Conservation (phyloP, 2,113 vertebrate genomes). For the Piaya cayana region DNA sequence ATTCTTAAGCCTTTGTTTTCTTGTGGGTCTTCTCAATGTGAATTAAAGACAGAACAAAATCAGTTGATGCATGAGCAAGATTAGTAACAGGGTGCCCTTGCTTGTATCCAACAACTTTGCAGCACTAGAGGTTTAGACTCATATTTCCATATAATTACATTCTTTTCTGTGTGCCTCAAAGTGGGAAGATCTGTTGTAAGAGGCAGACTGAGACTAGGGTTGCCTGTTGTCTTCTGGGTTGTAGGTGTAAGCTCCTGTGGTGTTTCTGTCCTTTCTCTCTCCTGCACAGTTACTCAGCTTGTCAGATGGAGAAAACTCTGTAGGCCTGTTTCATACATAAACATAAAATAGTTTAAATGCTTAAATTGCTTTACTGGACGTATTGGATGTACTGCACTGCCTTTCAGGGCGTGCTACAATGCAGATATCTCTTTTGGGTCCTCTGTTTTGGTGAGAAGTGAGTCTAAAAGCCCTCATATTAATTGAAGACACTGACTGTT, state of each 20-base stretch:
- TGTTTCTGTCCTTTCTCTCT: background rate
- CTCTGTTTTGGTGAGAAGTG: constrained; percentile 5
- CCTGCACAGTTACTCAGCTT: background rate
- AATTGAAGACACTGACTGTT: background rate
- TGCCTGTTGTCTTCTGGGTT: background rate
- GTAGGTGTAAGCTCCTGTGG: background rate
- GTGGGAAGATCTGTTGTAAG: background rate
- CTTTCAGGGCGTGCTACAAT: background rate
- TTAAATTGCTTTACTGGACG: background rate
- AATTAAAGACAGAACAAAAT: background rate
- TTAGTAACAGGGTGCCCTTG: background rate
- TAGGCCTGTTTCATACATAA: background rate
- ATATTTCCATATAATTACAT: background rate
- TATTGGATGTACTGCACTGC: background rate
- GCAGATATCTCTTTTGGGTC: background rate
- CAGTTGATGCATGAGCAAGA: background rate
- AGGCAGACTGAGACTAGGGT: background rate
- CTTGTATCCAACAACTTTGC: background rate
- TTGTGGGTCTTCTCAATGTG: background rate
- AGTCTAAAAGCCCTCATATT: background rate
- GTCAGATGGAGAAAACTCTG: background rate
- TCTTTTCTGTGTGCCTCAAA: background rate
- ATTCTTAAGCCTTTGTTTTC: background rate
- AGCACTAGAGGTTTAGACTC: background rate
- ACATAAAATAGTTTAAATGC: background rate